Evolutionary conservation across 2,113 vertebrate species (phyloP), one percentile per base, ranked within the genome.

Genomic region (Periophthalmodon schlosseri): DNA sequence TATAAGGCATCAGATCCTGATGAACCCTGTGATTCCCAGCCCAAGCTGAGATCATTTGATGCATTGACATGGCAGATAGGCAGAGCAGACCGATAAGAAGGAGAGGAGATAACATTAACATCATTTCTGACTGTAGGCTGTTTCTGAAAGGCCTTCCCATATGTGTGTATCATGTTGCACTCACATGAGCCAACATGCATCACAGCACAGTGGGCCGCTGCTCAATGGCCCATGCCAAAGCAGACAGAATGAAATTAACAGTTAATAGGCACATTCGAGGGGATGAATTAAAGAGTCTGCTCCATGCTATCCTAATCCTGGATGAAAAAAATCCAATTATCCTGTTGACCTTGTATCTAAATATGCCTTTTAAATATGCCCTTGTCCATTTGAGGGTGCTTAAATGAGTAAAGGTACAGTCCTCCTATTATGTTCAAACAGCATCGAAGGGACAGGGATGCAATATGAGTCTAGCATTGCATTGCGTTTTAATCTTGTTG

Each of bases 221-320:
- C 82, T 77, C 79, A 73, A 70, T 72, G 72, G 80, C 75, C 84
- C 82, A 81, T 80, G 84, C 71, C 77, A 87, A 84, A 80, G 69
- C 83, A 86, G 81, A 77, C 78, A 84, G 80, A 90, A 85, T 90
- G 73, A 81, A 91, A 89, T 88, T 78, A 88, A 89, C 82, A 52
- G 82, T 89, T 89, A 90, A 90, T 89, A 83, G 89, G 78, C 71
- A 84, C 65, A 28, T 77, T 87, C 72, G 81, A 84, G 88, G 12
- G 44, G 77, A 88, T 84, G 78, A 85, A 80, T 86, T 65, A 52
- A 84, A 72, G 76, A 82, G 80, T 61, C 78, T 63, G 58, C 79
- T 74, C 75, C 80, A 77, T 75, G 77, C 74, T 12, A 65, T 84
- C 44, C 84, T 88, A 85, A 91, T 86, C 82, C 80, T 76, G 69